A percentile compares a stretch with the other conserved stretches of the same genome.
Evolutionary conservation across 2,113 vertebrate genomes (phyloP).

Genomic region (Sturnira hondurensis): DNA sequence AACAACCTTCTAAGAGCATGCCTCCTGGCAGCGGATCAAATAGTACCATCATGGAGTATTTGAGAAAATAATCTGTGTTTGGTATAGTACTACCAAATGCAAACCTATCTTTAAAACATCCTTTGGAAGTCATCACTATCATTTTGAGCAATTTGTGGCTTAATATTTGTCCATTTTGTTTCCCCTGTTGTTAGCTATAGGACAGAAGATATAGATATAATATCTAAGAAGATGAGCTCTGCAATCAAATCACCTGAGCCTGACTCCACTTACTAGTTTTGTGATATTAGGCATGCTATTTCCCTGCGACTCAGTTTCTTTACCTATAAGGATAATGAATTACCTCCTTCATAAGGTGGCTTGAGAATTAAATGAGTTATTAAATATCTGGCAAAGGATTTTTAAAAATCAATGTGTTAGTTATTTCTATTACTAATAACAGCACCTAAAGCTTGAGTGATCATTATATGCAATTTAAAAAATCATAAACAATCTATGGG

Average conservation of each 20-base stretch:
- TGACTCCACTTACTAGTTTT: neutral
- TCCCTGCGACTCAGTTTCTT: neutral
- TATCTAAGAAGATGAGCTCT: neutral
- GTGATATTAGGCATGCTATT: neutral
- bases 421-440: neutral
- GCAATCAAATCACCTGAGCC: neutral
- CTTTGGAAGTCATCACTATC: neutral
- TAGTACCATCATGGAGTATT: neutral
- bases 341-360: neutral
- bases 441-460: neutral
- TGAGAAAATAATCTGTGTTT: neutral
- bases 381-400: neutral
- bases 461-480: neutral
- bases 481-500: neutral
- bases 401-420: neutral
- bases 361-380: neutral
- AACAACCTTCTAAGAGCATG: neutral
- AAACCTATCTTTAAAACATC: neutral
- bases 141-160: neutral
- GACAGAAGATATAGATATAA: neutral
- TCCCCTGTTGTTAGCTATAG: neutral
- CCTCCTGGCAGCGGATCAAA: neutral
- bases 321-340: neutral
- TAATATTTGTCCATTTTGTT: slow-evolving; percentile 1
- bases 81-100: neutral